Evolutionary conservation across 2,113 vertebrate genomes (phyloP).

Genomic region (Cyanistes caeruleus): DNA sequence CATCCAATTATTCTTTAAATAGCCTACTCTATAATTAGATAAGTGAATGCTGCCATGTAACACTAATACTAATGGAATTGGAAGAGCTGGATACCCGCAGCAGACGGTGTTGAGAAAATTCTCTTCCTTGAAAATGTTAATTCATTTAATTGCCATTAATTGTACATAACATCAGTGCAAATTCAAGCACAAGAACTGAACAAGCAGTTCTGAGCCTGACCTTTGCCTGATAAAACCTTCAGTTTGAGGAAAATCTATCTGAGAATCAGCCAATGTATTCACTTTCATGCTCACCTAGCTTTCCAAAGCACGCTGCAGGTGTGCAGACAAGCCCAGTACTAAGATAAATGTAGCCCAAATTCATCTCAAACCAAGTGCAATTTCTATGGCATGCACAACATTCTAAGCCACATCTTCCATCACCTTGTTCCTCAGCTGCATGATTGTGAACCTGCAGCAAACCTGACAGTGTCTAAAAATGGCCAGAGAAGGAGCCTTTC

Average conservation of each 20-base stretch:
- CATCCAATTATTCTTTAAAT: constrained; percentile 30
- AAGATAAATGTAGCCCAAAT: background rate
- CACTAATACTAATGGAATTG: background rate
- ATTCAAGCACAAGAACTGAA: background rate
- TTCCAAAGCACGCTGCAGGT: background rate
- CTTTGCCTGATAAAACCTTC: background rate
- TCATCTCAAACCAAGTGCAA: background rate
- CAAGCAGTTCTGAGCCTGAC: background rate
- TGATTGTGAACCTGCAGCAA: background rate
- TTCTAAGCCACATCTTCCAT: background rate
- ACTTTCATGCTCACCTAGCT: background rate
- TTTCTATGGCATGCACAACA: background rate
- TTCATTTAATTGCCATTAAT: constrained; percentile 40
- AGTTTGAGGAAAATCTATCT: background rate
- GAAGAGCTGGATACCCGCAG: background rate
- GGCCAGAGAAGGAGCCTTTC: background rate
- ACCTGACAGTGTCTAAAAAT: background rate
- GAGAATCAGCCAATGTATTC: background rate
- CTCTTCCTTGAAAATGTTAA: constrained; percentile 36
- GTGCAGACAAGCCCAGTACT: background rate
- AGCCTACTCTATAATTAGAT: constrained; percentile 4
- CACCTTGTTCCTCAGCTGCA: background rate
- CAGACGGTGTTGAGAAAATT: background rate
- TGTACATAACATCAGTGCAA: background rate
- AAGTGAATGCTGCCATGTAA: background rate